phyloP scores from a whole-genome alignment of 2,888 invertebrate species.

The Hartigia nigra region DNA sequence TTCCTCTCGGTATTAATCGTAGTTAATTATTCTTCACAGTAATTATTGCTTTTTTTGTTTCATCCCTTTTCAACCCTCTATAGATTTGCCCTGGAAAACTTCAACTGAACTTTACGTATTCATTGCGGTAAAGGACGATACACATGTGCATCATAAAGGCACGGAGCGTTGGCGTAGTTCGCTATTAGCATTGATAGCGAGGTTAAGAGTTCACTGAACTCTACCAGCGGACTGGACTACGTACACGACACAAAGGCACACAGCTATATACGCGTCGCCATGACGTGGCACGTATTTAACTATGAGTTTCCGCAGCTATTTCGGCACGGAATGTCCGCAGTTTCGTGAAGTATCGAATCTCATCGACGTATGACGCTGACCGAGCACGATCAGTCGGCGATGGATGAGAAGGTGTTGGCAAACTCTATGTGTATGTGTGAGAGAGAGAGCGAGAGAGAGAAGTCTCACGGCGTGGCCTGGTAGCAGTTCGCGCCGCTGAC shows the following conservation, averaged over 20 bases:
- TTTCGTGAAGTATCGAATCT: not conserved
- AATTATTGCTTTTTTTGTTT: no score
- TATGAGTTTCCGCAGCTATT: not conserved
- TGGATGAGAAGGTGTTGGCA: not conserved
- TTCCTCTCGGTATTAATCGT: no score
- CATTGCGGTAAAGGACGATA: not conserved
- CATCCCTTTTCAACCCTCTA: not conserved
- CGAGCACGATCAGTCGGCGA: not conserved
- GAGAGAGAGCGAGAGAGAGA: not conserved
- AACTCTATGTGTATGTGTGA: no score
- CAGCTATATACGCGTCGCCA: not conserved
- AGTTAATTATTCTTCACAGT: no score
- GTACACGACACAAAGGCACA: not conserved
- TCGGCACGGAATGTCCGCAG: not conserved
- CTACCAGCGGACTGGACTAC: not conserved
- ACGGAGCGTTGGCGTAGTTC: slow-evolving; percentile 50
- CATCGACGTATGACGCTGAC: not conserved
- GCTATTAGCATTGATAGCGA: slow-evolving; percentile 60
- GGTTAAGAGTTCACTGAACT: slow-evolving; percentile 45
- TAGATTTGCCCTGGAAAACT: not conserved
- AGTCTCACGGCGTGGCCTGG: not conserved
- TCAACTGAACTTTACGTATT: not conserved
- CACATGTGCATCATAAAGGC: slow-evolving; percentile 1
- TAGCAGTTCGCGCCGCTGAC: slow-evolving; percentile 49
- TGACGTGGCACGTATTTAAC: not conserved